A percentile compares a stretch with the other conserved stretches of the same genome.
phyloP scores from a whole-genome alignment of 1,140 invertebrate genomes.

The Caenorhabditis latens region DNA sequence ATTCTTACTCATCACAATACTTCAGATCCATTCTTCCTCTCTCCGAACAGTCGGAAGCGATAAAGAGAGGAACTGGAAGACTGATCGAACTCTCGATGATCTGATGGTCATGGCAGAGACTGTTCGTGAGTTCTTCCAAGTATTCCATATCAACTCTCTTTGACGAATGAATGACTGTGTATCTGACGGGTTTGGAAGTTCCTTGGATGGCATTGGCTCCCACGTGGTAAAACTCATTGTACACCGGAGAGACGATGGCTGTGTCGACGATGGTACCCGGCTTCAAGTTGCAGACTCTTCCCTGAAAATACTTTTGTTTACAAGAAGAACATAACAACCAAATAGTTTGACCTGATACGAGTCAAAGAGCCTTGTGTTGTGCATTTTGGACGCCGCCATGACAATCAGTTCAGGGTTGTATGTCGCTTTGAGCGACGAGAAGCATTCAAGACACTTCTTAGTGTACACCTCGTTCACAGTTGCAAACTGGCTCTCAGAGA shows the following conservation, averaged over 20 bases:
- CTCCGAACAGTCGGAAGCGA: not conserved
- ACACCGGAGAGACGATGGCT: not conserved
- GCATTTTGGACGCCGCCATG: not conserved
- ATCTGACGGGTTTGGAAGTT: not conserved
- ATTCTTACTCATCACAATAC: too few relatives aligned
- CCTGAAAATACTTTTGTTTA: not conserved
- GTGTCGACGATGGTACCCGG: constrained; percentile 1
- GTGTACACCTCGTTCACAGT: not conserved
- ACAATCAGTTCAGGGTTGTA: not conserved
- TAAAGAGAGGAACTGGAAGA: not conserved
- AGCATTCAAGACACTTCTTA: not conserved
- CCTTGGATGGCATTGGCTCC: not conserved
- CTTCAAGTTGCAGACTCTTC: not conserved
- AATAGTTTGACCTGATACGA: not conserved
- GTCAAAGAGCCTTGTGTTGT: not conserved
- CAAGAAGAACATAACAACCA: not conserved
- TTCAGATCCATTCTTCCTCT: not conserved
- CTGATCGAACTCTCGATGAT: not conserved
- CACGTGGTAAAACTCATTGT: not conserved
- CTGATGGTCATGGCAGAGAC: not conserved
- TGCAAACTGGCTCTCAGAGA: not conserved
- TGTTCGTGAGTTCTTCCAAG: not conserved
- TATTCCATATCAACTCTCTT: not conserved
- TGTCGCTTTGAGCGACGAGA: not conserved
- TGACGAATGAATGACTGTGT: not conserved